These are phyloP conservation scores for Tachypleus tridentatus DNA, from an alignment of 1,140 invertebrate genomes.

Conservation along the genomic window DNA sequence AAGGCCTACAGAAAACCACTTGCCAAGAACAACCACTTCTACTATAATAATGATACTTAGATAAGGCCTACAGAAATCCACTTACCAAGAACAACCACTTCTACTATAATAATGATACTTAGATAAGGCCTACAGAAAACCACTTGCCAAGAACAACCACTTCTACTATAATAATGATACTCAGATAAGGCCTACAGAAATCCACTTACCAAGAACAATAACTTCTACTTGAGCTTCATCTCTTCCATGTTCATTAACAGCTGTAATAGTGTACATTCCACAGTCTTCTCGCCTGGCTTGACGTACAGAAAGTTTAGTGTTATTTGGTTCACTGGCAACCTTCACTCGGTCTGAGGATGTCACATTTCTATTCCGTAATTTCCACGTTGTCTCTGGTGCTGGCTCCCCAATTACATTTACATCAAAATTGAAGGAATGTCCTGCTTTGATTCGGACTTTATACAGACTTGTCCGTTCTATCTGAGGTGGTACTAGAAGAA, in stretches of 20 bases:
- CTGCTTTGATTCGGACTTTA: constrained; percentile 56
- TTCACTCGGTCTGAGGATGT: constrained; percentile 31
- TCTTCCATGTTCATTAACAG: constrained; percentile 84
- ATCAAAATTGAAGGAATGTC: constrained; percentile 50
- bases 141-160: no score
- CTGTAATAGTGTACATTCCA: constrained; percentile 78
- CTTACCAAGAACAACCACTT: no score
- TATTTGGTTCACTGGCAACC: constrained; percentile 37
- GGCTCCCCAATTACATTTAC: constrained; percentile 41
- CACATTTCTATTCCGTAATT: constrained; percentile 52
- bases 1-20: constrained; percentile 20
- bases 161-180: no score
- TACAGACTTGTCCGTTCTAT: constrained; percentile 35
- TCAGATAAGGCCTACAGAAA: no score
- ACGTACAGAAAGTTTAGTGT: constrained; percentile 35
- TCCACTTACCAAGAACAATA: constrained; percentile 55
- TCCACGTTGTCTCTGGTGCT: constrained; percentile 41
- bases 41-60: no score
- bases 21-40: constrained; percentile 53
- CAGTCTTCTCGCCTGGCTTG: constrained; percentile 51
- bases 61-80: no score
- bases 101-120: no score
- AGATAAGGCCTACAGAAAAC: no score
- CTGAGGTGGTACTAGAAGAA: constrained; percentile 30
- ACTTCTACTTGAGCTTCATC: constrained; percentile 89